These are phyloP conservation scores for Leucophenga maculata DNA, from an alignment of 2,888 invertebrate genomes.

Conservation along the genomic window DNA sequence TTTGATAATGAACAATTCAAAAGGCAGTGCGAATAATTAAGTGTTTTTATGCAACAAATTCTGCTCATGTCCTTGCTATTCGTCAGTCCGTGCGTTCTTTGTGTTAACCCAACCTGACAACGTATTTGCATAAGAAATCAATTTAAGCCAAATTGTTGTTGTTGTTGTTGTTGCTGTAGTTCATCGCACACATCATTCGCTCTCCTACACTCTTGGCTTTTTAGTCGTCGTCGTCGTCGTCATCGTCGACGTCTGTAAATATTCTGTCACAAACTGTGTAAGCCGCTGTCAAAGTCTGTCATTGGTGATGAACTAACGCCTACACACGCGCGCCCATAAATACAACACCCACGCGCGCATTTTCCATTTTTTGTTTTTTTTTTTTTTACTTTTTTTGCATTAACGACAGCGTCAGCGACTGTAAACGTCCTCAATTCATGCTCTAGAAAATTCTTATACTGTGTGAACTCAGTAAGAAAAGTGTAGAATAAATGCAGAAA, in stretches of 20 bases:
- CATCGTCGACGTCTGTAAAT: too few species aligned
- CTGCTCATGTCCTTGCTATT: neutral
- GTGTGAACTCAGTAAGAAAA: neutral
- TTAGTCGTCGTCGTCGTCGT: too few species aligned
- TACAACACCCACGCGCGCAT: slow-evolving; percentile 10
- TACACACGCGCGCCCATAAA: slow-evolving; percentile 3
- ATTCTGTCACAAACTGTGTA: slow-evolving; percentile 3
- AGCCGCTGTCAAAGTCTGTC: neutral
- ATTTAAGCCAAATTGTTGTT: slow-evolving; percentile 7
- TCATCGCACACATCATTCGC: neutral
- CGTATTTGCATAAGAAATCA: slow-evolving; percentile 27
- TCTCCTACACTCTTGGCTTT: neutral
- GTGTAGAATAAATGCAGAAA: neutral
- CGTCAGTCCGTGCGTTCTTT: neutral
- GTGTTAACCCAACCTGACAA: neutral
- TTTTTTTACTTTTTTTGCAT: too few species aligned
- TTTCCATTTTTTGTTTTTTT: neutral
- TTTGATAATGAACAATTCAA: neutral
- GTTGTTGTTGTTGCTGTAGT: neutral
- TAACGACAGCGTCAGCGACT: neutral
- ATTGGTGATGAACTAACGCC: slow-evolving; percentile 2
- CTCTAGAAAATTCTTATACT: neutral
- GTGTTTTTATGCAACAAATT: slow-evolving; percentile 14
- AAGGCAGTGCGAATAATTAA: slow-evolving; percentile 1
- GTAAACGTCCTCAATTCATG: neutral